Evolutionary conservation across 2,888 invertebrate genomes (phyloP).

Genomic region (Anoncus sp.): DNA sequence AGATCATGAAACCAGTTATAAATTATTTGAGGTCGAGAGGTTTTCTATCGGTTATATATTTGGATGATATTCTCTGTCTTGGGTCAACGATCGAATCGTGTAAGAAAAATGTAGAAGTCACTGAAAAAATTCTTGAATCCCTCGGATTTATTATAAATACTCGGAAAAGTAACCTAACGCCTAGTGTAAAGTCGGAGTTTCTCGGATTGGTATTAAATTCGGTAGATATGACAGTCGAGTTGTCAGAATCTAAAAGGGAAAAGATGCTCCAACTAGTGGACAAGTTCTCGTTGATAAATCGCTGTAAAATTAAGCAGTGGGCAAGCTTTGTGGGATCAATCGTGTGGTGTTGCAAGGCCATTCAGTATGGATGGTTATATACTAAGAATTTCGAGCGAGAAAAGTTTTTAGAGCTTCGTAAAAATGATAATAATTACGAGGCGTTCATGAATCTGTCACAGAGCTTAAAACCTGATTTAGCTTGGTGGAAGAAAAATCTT

Average conservation of each 20-base stretch:
- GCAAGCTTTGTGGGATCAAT: constrained; percentile 1
- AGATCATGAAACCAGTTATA: constrained; percentile 38
- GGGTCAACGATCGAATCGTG: constrained; percentile 24
- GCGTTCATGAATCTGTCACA: constrained; percentile 30
- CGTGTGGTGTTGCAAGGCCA: constrained; percentile 37
- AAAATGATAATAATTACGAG: constrained; percentile 34
- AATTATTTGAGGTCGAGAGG: constrained; percentile 28
- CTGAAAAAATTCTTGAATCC: constrained; percentile 5
- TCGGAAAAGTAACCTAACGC: constrained; percentile 36
- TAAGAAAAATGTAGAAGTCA: not conserved
- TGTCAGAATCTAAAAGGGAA: constrained; percentile 37
- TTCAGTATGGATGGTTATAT: constrained; percentile 46
- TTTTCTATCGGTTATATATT: constrained; percentile 38
- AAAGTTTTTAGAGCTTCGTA: constrained; percentile 24
- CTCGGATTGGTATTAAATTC: constrained; percentile 43
- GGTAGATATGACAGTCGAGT: constrained; percentile 46
- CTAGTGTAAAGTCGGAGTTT: constrained; percentile 22
- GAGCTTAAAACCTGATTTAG: constrained; percentile 41
- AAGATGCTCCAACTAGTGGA: constrained; percentile 22
- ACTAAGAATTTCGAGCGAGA: constrained; percentile 37
- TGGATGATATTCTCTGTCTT: constrained; percentile 42
- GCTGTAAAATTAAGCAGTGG: too few species aligned
- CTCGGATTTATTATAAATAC: constrained; percentile 54
- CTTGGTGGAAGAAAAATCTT: constrained; percentile 52
- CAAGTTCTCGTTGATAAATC: constrained; percentile 10